Percentiles rank a stretch among this genome's conserved stretches.
Evolutionary conservation across 53 echinoderm and acorn worm genomes (phyloP).

Genomic region (Luidia sarsii): DNA sequence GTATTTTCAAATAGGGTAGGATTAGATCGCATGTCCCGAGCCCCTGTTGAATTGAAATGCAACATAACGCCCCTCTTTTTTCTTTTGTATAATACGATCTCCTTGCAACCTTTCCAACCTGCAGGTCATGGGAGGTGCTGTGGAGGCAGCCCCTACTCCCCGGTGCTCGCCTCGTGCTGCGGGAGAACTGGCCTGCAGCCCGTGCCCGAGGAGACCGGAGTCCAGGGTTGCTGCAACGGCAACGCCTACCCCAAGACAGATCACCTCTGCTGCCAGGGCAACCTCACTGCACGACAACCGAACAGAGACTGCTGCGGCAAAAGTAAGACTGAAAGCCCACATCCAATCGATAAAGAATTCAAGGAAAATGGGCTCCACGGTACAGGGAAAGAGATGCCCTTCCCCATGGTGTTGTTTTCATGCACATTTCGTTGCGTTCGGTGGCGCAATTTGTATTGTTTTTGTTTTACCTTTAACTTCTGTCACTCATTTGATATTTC

Average conservation of each 20-base stretch:
- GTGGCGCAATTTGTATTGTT: no score
- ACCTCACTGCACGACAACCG: conserved; percentile 8
- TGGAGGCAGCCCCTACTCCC: conserved; percentile 39
- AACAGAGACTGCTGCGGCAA: conserved; percentile 48
- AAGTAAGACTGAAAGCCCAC: conserved; percentile 11
- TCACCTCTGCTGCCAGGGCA: conserved; percentile 68
- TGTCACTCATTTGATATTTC: no score
- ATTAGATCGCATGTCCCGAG: no score
- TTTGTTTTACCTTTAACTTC: neutral
- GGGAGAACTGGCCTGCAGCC: neutral
- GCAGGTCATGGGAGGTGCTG: conserved; percentile 73
- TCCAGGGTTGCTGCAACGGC: conserved; percentile 69
- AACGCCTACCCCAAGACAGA: conserved; percentile 64
- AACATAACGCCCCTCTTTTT: no score
- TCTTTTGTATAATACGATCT: no score
- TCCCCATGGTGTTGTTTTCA: no score
- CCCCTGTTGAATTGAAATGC: no score
- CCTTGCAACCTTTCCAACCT: no score
- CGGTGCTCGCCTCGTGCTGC: conserved; percentile 66
- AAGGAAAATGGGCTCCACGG: neutral
- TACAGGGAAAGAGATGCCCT: neutral
- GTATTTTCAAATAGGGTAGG: no score
- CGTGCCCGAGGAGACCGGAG: conserved; percentile 41
- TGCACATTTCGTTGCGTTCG: no score
- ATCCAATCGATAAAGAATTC: neutral